Percentiles rank a stretch among this genome's conserved stretches.
Evolutionary conservation across 2,113 vertebrate genomes (phyloP).

Genomic region (Felis chaus): DNA sequence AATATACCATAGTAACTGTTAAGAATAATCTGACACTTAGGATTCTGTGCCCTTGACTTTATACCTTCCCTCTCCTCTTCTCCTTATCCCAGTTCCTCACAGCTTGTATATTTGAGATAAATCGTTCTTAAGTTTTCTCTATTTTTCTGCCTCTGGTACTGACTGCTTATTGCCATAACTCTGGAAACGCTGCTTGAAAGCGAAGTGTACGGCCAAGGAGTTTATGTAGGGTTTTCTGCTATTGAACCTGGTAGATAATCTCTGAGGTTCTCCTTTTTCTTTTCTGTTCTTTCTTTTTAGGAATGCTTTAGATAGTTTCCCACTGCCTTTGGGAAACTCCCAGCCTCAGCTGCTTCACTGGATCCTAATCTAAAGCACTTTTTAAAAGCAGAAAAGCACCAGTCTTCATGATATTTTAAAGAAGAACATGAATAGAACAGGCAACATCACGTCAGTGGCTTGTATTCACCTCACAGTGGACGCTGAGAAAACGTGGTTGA

Average conservation of each 20-base stretch:
- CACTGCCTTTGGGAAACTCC: not conserved
- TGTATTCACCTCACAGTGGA: not conserved
- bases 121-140: not conserved
- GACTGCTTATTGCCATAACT: not conserved
- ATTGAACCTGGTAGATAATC: not conserved
- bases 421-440: not conserved
- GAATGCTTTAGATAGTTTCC: not conserved
- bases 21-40: not conserved
- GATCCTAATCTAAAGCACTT: not conserved
- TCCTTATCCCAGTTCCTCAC: not conserved
- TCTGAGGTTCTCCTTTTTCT: not conserved
- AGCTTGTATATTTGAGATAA: not conserved
- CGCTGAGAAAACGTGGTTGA: not conserved
- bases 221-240: not conserved
- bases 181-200: not conserved
- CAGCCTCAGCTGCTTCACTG: not conserved
- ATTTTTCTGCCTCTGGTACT: not conserved
- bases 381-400: not conserved
- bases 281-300: not conserved
- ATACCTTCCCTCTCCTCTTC: not conserved
- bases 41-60: not conserved
- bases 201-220: too few species aligned
- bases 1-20: not conserved
- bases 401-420: not conserved
- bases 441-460: not conserved